Base-by-base conservation (phyloP, 2,888 invertebrate species). In the Leptopilina syphax region DNA sequence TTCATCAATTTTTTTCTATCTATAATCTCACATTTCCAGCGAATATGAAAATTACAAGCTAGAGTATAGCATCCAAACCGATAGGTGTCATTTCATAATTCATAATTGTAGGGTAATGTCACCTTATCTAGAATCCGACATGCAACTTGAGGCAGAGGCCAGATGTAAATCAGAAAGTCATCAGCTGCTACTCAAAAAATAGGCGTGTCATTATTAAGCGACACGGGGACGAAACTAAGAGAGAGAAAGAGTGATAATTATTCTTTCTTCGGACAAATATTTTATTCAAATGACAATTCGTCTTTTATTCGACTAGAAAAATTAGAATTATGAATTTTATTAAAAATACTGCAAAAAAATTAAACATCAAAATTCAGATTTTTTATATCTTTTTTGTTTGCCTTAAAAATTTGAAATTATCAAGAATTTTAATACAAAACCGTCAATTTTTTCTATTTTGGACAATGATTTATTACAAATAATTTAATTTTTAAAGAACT, bases 161-260 rank as follows among this genome's bases (percentile, higher is more conserved):
- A 34, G 50, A 70, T 70, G 70, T 70, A 70, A 70, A 70, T 54
- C 8, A 70, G 34, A 13, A 24, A 50, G 47, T 50, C 13, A 54
- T 70, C 54, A 70, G 54, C 54, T 70, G 70, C 50, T 50, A 27
- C 34, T 73, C 57, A 57, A 34, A 24, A 44, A 8, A 54, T 60
- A 27, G 60, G 73, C 41, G 80, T 60, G 77, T 77, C 65, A 80
- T 5, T 27, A 57, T 67, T 34, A 44, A 24, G 41, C 67, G 54
- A 54, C 13, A 57, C 13, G 54, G 24, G 68, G 50, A 68, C 68
- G 57, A 57, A 73, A 54, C 10, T 8, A 9, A 34, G 34, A 34
- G 34, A 1, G 34, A 34, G 34, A 34, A 4, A 34, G 34, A 34
- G 34, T 34, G 34, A 3, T 34, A 34, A 73, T 57, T n/a, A 73